Evolutionary conservation across 2,888 invertebrate genomes (phyloP).

Genomic region (Drosophila pseudotalamancana): DNA sequence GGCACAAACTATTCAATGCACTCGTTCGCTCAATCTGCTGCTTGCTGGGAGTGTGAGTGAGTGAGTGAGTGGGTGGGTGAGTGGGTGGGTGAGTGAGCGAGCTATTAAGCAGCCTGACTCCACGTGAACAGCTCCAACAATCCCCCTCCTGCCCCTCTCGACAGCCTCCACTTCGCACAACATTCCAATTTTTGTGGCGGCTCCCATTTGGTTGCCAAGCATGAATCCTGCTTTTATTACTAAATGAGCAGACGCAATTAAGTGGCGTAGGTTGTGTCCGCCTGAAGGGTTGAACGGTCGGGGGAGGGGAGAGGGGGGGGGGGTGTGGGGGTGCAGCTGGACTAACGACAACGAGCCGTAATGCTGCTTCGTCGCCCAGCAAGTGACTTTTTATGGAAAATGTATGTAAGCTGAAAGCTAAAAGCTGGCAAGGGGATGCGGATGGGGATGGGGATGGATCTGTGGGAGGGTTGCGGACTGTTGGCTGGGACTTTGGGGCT

Average conservation of each 20-base stretch:
- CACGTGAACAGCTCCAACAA: neutral
- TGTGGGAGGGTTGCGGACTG: no score
- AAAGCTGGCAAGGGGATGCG: no score
- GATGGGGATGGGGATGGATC: neutral
- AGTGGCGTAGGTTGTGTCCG: conserved; percentile 38
- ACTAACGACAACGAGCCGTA: conserved; percentile 54
- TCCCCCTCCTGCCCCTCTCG: neutral
- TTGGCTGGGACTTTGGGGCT: neutral
- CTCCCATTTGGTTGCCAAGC: conserved; percentile 27
- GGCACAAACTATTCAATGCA: conserved; percentile 31
- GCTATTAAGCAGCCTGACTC: conserved; percentile 1
- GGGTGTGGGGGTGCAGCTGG: conserved; percentile 33
- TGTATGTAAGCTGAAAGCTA: conserved; percentile 30
- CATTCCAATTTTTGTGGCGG: conserved; percentile 19
- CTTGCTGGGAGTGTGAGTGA: neutral
- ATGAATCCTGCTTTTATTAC: conserved; percentile 61
- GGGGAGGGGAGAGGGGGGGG: neutral
- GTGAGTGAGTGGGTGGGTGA: neutral
- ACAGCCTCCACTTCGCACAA: neutral
- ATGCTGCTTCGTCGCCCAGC: conserved; percentile 19
- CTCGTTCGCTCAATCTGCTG: neutral
- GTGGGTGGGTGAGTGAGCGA: neutral
- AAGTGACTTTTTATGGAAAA: conserved; percentile 42
- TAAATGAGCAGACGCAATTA: conserved; percentile 73
- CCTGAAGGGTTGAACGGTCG: conserved; percentile 32